A percentile compares a stretch with the other conserved stretches of the same genome.
Evolutionary conservation across 2,113 vertebrate genomes (phyloP).

Genomic region (Sakesphorus luctuosus): DNA sequence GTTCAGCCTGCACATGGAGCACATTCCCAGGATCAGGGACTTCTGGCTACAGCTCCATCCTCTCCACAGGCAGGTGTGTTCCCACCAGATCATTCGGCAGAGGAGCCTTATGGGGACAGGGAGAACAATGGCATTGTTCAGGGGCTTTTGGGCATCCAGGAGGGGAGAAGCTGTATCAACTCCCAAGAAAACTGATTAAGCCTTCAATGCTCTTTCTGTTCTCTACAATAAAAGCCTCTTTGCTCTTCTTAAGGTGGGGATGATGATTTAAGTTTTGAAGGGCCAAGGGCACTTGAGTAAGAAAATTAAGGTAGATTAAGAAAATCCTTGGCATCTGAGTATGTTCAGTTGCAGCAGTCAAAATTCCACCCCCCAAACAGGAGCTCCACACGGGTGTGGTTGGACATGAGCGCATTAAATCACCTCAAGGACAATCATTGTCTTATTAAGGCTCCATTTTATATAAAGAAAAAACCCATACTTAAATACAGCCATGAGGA

Average conservation of each 20-base stretch:
- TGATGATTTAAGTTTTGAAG: neutral
- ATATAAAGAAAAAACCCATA: conserved; percentile 42
- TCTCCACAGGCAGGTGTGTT: neutral
- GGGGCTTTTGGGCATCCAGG: neutral
- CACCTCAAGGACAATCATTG: neutral
- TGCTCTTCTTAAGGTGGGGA: too few species aligned
- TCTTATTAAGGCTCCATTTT: conserved; percentile 67
- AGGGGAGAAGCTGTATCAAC: neutral
- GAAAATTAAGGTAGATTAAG: neutral
- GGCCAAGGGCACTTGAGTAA: neutral
- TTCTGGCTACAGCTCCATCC: neutral
- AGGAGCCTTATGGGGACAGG: neutral
- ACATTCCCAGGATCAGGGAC: neutral
- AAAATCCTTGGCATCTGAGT: neutral
- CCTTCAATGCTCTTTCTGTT: neutral
- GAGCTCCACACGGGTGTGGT: accelerated
- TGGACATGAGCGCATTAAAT: accelerated
- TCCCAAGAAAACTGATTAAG: neutral
- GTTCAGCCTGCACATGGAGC: neutral
- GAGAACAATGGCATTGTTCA: accelerated
- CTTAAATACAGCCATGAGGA: conserved; percentile 34
- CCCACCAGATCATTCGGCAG: accelerated
- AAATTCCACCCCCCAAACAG: neutral
- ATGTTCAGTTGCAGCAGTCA: neutral
- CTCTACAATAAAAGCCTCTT: neutral